Evolutionary conservation across 2,797 vertebrate genomes (phyloP), one percentile per base, ranked within the genome.

Genomic region (Melanotaenia trifasciata): DNA sequence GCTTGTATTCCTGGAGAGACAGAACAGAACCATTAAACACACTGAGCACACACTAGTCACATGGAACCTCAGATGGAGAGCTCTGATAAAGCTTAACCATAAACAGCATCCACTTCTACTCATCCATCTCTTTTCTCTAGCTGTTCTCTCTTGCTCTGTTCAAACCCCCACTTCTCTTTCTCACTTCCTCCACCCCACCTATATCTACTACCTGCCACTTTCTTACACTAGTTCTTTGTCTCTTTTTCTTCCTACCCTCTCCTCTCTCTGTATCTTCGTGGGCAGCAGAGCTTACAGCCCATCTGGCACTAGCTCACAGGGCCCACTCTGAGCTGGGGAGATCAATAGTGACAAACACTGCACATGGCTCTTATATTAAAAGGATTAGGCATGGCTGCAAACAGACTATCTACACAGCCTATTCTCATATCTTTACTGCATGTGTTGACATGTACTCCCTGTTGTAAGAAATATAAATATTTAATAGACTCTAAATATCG

Each of bases 331-430:
- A 92, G 91, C 92, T 61, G 66, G 78, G 81, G 80, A 87, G 93
- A 93, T 94, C 92, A 93, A 93, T 94, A 92, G 88, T 90, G 90
- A 92, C 92, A 92, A 92, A 92, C 90, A 90, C 67, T 88, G 88
- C 90, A 91, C 92, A 91, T 89, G 88, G 88, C 89, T 90, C 85
- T 86, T 87, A 90, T 93, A 92, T 92, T 90, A 90, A 88, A 90
- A 70, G 88, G 90, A 92, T 94, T 93, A 91, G 86, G 89, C 84
- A 82, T 79, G 85, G 81, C 83, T 87, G 90, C 87, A 84, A 87
- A 79, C 72, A 86, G 76, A 87, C 79, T 80, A 78, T 88, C 85
- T 82, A 78, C 81, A 64, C n/a, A 40, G 81, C 47, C 81, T 71
- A 66, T 73, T 88, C 76, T 70, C 75, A 38, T 81, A 78, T 77